Percentiles rank a stretch among this genome's conserved stretches.
Evolutionary conservation across 1,140 invertebrate genomes (phyloP).

Genomic region (Bombus turneri): DNA sequence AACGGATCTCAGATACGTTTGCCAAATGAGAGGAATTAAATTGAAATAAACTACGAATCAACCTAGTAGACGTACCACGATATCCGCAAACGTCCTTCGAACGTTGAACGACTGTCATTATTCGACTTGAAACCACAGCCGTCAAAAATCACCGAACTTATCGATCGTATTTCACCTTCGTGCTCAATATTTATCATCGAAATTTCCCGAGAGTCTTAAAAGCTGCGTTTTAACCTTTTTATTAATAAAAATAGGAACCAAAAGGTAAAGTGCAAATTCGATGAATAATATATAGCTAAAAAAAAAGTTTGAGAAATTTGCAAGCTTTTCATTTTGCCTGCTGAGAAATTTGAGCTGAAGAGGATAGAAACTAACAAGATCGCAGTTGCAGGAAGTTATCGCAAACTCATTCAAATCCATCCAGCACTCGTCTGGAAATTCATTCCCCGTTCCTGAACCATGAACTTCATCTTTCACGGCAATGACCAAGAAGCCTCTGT

Average conservation of each 20-base stretch:
- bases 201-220: not conserved
- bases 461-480: constrained; percentile 20
- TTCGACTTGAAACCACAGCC: not conserved
- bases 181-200: too few species aligned
- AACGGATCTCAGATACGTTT: constrained; percentile 40
- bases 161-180: not conserved
- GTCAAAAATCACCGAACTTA: not conserved
- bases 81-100: not conserved
- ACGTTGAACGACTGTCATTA: not conserved
- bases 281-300: not conserved
- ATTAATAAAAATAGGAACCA: not conserved
- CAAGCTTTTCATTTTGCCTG: constrained; percentile 6
- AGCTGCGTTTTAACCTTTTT: not conserved
- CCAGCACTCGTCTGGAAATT: constrained; percentile 58
- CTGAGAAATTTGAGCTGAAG: not conserved
- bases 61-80: constrained; percentile 17
- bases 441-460: constrained; percentile 56
- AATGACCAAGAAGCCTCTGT: constrained; percentile 40
- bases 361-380: not conserved
- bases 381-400: constrained; percentile 55
- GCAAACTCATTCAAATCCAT: constrained; percentile 66
- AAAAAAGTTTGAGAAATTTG: not conserved
- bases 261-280: not conserved
- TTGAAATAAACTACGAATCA: constrained; percentile 58
- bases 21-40: constrained; percentile 47